These are phyloP conservation scores for Barypeithes pellucidus DNA, from an alignment of 2,888 invertebrate genomes.

Conservation along the genomic window DNA sequence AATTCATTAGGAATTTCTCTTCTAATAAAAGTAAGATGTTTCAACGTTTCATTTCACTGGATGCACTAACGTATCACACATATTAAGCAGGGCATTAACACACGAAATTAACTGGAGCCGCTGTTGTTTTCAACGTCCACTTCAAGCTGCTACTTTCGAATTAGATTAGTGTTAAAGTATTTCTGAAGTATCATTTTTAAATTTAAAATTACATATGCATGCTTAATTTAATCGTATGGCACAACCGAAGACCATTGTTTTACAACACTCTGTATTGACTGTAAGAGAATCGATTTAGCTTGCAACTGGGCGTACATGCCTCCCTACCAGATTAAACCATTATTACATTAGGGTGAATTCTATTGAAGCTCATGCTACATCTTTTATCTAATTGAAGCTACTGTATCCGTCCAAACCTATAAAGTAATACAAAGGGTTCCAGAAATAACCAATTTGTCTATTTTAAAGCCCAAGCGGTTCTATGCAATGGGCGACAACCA, in stretches of 20 bases:
- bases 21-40: conserved; percentile 70
- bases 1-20: conserved; percentile 71
- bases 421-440: not conserved
- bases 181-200: no score
- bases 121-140: not conserved
- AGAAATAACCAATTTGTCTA: not conserved
- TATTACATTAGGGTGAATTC: conserved; percentile 21
- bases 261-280: not conserved
- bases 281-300: conserved; percentile 3
- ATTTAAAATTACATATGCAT: no score
- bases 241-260: no score
- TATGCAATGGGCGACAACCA: no score
- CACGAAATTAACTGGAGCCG: conserved; percentile 53
- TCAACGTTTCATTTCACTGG: conserved; percentile 70
- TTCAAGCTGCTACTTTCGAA: not conserved
- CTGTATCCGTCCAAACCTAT: not conserved
- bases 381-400: conserved; percentile 18
- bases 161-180: no score
- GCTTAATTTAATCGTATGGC: no score
- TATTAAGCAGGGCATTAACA: conserved; percentile 65
- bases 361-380: conserved; percentile 5
- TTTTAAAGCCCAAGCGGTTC: not conserved
- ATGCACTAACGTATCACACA: conserved; percentile 67
- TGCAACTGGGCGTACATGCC: conserved; percentile 7
- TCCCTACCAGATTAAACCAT: conserved; percentile 14